Evolutionary conservation across 2,113 vertebrate species (phyloP).

Genomic region (Macaca nemestrina): DNA sequence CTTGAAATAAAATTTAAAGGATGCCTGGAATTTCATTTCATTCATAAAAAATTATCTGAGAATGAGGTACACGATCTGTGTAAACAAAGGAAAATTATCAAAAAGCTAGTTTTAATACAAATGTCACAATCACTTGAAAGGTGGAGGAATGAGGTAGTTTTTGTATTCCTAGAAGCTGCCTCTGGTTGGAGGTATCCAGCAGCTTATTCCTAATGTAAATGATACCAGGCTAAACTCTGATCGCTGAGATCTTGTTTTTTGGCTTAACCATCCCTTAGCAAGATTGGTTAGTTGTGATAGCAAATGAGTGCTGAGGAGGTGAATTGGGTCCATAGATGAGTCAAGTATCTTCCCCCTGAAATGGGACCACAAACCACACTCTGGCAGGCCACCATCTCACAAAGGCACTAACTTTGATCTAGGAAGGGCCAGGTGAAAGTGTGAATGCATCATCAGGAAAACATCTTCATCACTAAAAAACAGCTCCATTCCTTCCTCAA

Average conservation of each 20-base stretch:
- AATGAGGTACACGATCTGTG: neutral
- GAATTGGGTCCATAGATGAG: neutral
- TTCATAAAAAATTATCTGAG: constrained; percentile 34
- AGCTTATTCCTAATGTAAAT: neutral
- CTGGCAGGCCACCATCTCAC: neutral
- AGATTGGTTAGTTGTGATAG: neutral
- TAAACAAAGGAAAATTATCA: constrained; percentile 17
- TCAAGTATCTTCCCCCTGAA: neutral
- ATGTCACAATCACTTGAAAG: constrained; percentile 28
- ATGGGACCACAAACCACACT: neutral
- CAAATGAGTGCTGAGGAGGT: neutral
- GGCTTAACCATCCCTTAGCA: neutral
- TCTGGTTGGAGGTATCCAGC: neutral
- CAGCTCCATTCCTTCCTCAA: neutral
- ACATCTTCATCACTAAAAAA: neutral
- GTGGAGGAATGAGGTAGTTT: neutral
- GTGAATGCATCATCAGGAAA: neutral
- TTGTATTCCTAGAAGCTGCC: neutral
- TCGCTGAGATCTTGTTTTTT: neutral
- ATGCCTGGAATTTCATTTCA: constrained; percentile 36
- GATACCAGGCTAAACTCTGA: constrained; percentile 2
- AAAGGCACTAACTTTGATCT: neutral
- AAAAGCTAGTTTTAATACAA: constrained; percentile 41
- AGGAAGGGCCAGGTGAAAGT: neutral
- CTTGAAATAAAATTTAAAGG: constrained; percentile 54